A percentile compares a stretch with the other conserved stretches of the same genome.
phyloP scores from a whole-genome alignment of 92 coral and sea anemone genomes.

The Parazoanthus darwini region DNA sequence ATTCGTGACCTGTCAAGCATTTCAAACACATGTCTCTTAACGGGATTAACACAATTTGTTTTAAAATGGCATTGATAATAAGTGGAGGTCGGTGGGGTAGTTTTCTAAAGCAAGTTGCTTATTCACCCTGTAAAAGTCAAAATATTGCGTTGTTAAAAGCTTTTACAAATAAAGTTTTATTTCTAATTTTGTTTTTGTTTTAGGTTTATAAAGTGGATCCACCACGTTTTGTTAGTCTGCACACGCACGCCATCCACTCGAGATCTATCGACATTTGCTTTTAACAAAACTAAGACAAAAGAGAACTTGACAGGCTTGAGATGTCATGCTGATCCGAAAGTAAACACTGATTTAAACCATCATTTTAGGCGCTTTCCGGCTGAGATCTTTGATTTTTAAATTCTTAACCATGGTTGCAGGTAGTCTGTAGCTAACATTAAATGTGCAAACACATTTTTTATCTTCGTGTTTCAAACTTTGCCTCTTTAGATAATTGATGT shows the following conservation, averaged over 20 bases:
- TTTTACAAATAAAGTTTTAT: too few relatives aligned
- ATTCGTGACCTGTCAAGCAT: not conserved
- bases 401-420: not conserved
- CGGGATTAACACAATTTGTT: not conserved
- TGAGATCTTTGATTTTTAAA: not conserved
- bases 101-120: not conserved
- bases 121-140: not conserved
- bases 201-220: not conserved
- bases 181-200: not conserved
- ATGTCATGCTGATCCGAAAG: not conserved
- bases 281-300: not conserved
- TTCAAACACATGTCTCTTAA: not conserved
- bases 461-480: too few relatives aligned
- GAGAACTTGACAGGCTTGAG: not conserved
- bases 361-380: not conserved
- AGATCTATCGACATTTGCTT: not conserved
- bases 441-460: too few relatives aligned
- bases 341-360: not conserved
- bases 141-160: too few relatives aligned
- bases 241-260: not conserved
- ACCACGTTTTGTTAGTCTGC: not conserved
- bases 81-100: not conserved
- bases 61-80: not conserved
- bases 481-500: too few relatives aligned
- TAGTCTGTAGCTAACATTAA: not conserved